phyloP scores from a whole-genome alignment of 2,888 invertebrate species.

The Lepidonotus clava region DNA sequence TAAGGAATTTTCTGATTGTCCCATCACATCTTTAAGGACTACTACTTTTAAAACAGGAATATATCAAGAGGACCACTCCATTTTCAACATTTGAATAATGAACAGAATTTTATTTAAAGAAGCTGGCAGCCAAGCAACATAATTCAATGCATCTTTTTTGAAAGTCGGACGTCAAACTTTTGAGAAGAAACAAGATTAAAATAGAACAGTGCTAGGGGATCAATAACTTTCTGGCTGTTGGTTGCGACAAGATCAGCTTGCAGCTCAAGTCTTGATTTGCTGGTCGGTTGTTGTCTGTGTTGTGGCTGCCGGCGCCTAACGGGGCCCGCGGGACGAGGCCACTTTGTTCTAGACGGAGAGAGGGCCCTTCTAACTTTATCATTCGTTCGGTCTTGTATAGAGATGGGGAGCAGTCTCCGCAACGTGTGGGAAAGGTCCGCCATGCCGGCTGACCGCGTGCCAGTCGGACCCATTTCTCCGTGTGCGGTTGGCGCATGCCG shows the following conservation, averaged over 20 bases:
- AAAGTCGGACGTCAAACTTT: too few species aligned
- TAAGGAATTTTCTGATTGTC: too few species aligned
- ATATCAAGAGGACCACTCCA: too few species aligned
- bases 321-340: constrained; percentile 6
- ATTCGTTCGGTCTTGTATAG: not conserved
- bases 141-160: too few species aligned
- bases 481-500: not conserved
- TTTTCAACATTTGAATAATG: too few species aligned
- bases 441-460: not conserved
- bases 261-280: not conserved
- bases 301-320: not conserved
- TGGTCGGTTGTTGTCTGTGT: not conserved
- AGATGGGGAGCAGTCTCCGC: not conserved
- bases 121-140: too few species aligned
- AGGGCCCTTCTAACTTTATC: too few species aligned
- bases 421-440: not conserved
- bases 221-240: constrained; percentile 12
- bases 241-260: not conserved
- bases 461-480: not conserved
- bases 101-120: too few species aligned
- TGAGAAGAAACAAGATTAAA: constrained; percentile 13
- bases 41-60: too few species aligned
- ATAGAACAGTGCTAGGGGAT: not conserved
- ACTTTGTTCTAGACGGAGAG: too few species aligned
- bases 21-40: too few species aligned